A percentile compares a stretch with the other conserved stretches of the same genome.
Evolutionary conservation across 2,888 invertebrate species (phyloP).

Genomic region (Allolobophora icterica): DNA sequence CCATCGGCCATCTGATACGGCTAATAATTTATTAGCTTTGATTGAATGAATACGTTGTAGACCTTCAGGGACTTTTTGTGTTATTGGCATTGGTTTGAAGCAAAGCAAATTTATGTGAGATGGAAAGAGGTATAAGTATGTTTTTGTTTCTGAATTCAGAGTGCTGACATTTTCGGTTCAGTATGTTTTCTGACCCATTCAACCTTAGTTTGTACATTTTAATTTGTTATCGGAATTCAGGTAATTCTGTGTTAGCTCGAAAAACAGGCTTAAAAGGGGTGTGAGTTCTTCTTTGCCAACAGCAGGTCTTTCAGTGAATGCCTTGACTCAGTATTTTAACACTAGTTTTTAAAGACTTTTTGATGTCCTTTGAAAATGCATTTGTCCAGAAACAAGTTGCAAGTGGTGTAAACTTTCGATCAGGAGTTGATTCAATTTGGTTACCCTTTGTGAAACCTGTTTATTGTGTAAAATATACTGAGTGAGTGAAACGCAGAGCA

Average conservation of each 20-base stretch:
- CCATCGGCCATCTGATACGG: neutral
- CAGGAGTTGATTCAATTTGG: neutral
- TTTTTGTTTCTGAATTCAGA: neutral
- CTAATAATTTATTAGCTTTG: constrained; percentile 17
- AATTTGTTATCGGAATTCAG: neutral
- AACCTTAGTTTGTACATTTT: neutral
- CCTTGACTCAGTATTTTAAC: no score
- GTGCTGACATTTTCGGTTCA: neutral
- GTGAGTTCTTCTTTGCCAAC: neutral
- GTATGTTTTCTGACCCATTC: neutral
- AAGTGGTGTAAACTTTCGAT: neutral
- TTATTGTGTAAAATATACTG: neutral
- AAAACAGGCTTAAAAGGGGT: neutral
- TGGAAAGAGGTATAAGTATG: neutral
- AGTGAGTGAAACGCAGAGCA: neutral
- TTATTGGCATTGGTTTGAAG: neutral
- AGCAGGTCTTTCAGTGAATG: neutral
- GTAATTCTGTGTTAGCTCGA: neutral
- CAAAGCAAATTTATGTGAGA: neutral
- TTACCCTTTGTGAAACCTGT: neutral
- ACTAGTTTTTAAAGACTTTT: neutral
- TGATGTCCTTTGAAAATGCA: neutral
- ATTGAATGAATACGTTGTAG: neutral
- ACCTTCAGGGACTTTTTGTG: constrained; percentile 14
- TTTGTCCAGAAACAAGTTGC: neutral